Base-by-base conservation (phyloP, 2,888 invertebrate genomes). In the Chloromyia formosa region DNA sequence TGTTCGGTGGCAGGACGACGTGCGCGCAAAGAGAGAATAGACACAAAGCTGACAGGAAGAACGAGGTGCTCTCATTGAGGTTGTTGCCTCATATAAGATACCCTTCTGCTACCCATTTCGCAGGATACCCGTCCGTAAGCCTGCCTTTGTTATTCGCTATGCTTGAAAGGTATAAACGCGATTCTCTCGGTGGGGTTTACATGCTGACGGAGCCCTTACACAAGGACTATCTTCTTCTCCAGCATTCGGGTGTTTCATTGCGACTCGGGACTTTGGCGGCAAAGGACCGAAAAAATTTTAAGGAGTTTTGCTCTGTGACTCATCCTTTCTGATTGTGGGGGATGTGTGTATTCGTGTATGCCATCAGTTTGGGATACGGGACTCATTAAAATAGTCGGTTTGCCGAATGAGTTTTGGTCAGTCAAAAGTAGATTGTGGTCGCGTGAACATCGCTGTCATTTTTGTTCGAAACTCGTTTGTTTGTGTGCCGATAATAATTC, bases 341-440 rank as follows among this genome's bases (percentile, higher is more conserved):
- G 49, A 49, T 56, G 66, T 66, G 61, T 71, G 45, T 69, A 35
- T 61, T 23, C 56, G 62, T 74, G 56, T 74, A 69, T 2, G 60
- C 45, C 62, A 40, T 20, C 10, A 64, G 73, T 62, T 74, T 74
- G 64, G 68, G 58, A 74, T 58, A 68, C 73, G 71, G 71, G 12
- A 75, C 74, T 62, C 35, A 61, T 73, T 62, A 81, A 81, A 82
- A 84, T 83, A 83, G 82, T 80, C 81, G 82, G 80, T 83, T 82
- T 81, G 82, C 82, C 82, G 82, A 84, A 84, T 85, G 84, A 85
- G 84, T 85, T 85, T 85, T 85, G 85, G 84, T 85, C 84, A 85
- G 85, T 85, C 83, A 84, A 84, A 84, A 85, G 83, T 85, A 84
- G 84, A 82, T 82, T 81, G 82, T 83, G 82, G 83, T 81, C 78